Evolutionary conservation across 2,113 vertebrate genomes (phyloP).

Genomic region (Burhinus bistriatus): DNA sequence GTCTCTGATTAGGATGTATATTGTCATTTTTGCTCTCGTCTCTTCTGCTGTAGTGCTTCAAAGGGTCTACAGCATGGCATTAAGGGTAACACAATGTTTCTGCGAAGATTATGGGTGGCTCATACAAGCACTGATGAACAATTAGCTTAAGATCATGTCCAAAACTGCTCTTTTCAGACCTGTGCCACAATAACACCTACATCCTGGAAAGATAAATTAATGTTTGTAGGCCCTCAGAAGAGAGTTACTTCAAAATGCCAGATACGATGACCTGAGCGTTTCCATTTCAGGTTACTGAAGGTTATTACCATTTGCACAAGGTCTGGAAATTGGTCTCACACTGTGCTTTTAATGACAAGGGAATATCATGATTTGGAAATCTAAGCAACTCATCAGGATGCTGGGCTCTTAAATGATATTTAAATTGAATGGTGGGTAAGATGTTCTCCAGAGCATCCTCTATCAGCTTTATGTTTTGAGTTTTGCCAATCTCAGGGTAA

Average conservation of each 20-base stretch:
- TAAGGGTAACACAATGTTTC: neutral
- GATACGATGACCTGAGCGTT: neutral
- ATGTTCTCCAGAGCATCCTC: conserved; percentile 19
- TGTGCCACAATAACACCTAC: neutral
- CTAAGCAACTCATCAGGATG: conserved; percentile 27
- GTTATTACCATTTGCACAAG: neutral
- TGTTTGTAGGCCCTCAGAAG: neutral
- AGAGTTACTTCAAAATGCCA: neutral
- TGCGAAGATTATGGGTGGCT: neutral
- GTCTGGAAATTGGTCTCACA: neutral
- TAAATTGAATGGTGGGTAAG: conserved; percentile 28
- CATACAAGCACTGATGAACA: neutral
- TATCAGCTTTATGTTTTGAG: conserved; percentile 39
- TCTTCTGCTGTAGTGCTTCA: neutral
- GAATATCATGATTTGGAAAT: neutral
- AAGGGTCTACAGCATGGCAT: neutral
- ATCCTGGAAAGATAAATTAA: neutral
- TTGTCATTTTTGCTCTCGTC: neutral
- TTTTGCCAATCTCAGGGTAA: conserved; percentile 28
- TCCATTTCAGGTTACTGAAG: neutral
- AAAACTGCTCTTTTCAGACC: neutral
- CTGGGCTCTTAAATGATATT: conserved; percentile 23
- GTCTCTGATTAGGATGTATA: neutral
- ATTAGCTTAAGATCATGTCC: neutral
- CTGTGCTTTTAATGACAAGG: conserved; percentile 24